Percentiles rank a stretch among this genome's conserved stretches.
phyloP scores from a whole-genome alignment of 2,888 invertebrate species.

The Petrolisthes cinctipes region DNA sequence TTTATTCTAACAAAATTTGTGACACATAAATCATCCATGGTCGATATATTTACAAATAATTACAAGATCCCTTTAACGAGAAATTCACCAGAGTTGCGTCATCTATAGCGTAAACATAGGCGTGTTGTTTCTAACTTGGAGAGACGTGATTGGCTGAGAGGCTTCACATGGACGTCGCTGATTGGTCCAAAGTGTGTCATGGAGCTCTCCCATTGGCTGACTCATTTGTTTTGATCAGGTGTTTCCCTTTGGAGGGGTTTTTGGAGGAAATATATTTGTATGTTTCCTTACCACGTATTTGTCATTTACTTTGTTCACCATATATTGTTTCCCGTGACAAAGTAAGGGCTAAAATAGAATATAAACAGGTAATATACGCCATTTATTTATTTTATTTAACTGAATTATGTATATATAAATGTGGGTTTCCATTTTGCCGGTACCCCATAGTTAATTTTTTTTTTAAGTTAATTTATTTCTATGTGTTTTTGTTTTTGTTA shows the following conservation, averaged over 20 bases:
- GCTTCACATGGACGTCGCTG: conserved; percentile 48
- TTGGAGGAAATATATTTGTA: neutral
- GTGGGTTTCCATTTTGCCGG: too few relatives aligned
- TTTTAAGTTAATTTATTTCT: too few relatives aligned
- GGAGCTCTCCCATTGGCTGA: conserved; percentile 41
- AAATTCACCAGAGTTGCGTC: neutral
- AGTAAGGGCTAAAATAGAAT: too few relatives aligned
- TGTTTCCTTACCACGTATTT: neutral
- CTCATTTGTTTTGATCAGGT: conserved; percentile 51
- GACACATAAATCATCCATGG: too few relatives aligned
- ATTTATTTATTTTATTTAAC: too few relatives aligned
- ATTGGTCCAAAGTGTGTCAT: conserved; percentile 49
- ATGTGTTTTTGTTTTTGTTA: too few relatives aligned
- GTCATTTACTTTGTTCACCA: neutral
- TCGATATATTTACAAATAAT: too few relatives aligned
- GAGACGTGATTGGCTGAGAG: conserved; percentile 41
- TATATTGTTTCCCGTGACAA: neutral
- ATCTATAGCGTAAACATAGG: conserved; percentile 49
- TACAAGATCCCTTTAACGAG: too few relatives aligned
- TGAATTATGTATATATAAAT: too few relatives aligned
- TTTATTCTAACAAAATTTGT: too few relatives aligned
- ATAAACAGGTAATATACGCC: too few relatives aligned
- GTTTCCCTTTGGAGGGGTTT: conserved; percentile 21
- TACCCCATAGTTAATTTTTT: too few relatives aligned
- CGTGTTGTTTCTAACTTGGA: conserved; percentile 57